Evolutionary conservation across 2,113 vertebrate species (phyloP).

Genomic region (Sylvicapra grimmia): DNA sequence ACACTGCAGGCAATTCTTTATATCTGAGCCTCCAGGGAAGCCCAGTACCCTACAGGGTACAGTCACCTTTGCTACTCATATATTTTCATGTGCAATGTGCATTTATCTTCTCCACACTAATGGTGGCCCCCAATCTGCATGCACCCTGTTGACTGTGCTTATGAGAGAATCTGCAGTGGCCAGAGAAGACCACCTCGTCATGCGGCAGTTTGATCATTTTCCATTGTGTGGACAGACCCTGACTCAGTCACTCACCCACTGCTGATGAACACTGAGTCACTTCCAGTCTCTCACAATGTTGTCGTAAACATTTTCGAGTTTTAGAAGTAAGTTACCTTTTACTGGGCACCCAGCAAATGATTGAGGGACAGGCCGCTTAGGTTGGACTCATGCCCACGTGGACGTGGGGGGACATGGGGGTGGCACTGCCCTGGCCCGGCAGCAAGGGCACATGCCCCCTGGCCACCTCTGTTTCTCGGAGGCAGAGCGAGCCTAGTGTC

Average conservation of each 20-base stretch:
- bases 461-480: background rate
- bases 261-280: background rate
- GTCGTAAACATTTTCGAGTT: background rate
- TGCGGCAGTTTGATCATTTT: background rate
- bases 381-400: background rate
- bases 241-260: background rate
- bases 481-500: background rate
- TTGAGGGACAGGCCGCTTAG: background rate
- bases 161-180: rapidly evolving
- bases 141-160: background rate
- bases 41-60: background rate
- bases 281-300: background rate
- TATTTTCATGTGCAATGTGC: background rate
- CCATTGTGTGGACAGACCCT: background rate
- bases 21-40: background rate
- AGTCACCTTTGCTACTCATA: background rate
- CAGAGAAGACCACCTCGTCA: rapidly evolving
- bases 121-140: background rate
- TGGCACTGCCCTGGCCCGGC: background rate
- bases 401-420: background rate
- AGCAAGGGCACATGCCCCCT: background rate
- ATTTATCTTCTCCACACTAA: background rate
- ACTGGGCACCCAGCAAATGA: background rate
- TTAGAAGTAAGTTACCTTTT: background rate
- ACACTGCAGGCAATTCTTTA: background rate